phyloP scores from a whole-genome alignment of 23 tunicate genomes.

The Ciona savignyi region DNA sequence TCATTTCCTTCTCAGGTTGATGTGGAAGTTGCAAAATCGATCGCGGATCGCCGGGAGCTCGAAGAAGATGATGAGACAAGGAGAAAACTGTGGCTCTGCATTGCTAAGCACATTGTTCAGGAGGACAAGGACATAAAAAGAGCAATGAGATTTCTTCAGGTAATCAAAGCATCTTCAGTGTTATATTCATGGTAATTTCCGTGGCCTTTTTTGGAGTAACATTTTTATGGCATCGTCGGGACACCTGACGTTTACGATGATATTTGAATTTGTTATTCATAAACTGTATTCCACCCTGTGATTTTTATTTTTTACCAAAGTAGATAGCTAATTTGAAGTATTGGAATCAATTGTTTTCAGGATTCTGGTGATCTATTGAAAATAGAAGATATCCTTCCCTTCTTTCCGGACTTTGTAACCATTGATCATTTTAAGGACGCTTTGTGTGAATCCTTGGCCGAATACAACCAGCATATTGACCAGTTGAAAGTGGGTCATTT shows the following conservation, averaged over 20 bases:
- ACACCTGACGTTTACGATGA: too few species aligned
- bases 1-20: too few species aligned
- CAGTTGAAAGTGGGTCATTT: slow-evolving; percentile 34
- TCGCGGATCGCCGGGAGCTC: slow-evolving; percentile 59
- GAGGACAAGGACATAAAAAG: slow-evolving; percentile 73
- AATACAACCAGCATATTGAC: slow-evolving; percentile 85
- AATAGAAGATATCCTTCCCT: slow-evolving; percentile 86
- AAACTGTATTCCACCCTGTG: too few species aligned
- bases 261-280: too few species aligned
- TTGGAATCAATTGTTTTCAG: background rate
- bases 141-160: slow-evolving; percentile 82
- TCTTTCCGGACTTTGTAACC: slow-evolving; percentile 96
- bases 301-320: too few species aligned
- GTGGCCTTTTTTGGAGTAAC: background rate
- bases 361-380: slow-evolving; percentile 85
- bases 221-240: too few species aligned
- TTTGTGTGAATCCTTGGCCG: slow-evolving; percentile 85
- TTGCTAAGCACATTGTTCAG: slow-evolving; percentile 82
- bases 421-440: slow-evolving; percentile 97
- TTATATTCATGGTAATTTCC: background rate
- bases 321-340: background rate
- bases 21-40: slow-evolving; percentile 72
- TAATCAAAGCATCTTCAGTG: slow-evolving; percentile 1
- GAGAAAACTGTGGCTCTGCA: slow-evolving; percentile 81
- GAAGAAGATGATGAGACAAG: slow-evolving; percentile 70